Conservation (phyloP, 1,140 invertebrate genomes). For the Neocloeon triangulifer region DNA sequence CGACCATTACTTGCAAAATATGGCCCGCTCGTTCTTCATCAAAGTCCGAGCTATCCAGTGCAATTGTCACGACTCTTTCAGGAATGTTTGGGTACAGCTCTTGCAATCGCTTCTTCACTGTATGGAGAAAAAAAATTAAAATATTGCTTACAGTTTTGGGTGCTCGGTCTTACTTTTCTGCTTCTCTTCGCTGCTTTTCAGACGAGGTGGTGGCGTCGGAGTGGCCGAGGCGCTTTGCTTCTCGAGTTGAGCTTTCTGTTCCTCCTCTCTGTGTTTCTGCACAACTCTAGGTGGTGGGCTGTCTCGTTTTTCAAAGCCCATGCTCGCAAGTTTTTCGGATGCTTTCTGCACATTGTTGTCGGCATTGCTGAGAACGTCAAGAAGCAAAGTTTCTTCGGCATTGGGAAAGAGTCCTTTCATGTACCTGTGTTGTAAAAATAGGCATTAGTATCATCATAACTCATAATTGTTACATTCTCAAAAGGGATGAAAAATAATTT, state of each 20-base stretch:
- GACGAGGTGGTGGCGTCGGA: constrained; percentile 29
- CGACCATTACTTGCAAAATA: constrained; percentile 45
- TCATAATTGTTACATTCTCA: not conserved
- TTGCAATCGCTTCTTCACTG: constrained; percentile 51
- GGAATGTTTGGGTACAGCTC: constrained; percentile 48
- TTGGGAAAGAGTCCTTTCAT: constrained; percentile 80
- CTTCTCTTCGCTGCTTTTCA: constrained; percentile 50
- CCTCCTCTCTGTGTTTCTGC: constrained; percentile 17
- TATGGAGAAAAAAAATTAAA: constrained; percentile 12
- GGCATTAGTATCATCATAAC: not conserved
- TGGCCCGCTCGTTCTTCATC: constrained; percentile 55
- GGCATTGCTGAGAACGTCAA: constrained; percentile 58
- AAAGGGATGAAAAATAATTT: not conserved
- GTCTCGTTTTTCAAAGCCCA: constrained; percentile 64
- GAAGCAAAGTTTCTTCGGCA: constrained; percentile 65
- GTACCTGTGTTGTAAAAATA: constrained; percentile 33
- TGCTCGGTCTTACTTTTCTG: constrained; percentile 43
- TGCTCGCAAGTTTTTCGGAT: constrained; percentile 46
- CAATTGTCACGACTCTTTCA: constrained; percentile 55
- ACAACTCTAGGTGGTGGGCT: constrained; percentile 20
- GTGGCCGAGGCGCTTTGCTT: constrained; percentile 19
- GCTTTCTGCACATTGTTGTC: constrained; percentile 76
- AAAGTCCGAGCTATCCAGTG: constrained; percentile 68
- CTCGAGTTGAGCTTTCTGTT: constrained; percentile 14
- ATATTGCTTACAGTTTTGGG: constrained; percentile 1